Evolutionary conservation across 2,888 invertebrate species (phyloP).

Genomic region (Abscondita cerata): DNA sequence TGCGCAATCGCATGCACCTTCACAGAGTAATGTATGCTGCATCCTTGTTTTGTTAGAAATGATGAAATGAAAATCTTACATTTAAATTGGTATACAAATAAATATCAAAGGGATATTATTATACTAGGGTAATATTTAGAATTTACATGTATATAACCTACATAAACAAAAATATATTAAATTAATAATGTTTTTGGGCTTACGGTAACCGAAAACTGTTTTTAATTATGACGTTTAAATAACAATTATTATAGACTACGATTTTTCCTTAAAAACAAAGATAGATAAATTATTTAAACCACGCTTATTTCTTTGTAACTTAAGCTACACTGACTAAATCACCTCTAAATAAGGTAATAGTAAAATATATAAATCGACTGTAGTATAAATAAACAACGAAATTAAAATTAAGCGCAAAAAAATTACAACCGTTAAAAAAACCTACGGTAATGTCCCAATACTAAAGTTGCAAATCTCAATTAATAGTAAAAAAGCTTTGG

Average conservation of each 20-base stretch:
- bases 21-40: neutral
- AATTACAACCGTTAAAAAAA: constrained; percentile 4
- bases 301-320: neutral
- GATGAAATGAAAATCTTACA: neutral
- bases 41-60: neutral
- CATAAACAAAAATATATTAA: neutral
- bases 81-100: constrained; percentile 4
- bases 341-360: neutral
- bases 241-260: neutral
- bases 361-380: neutral
- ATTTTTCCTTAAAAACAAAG: too few species aligned
- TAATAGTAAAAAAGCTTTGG: neutral
- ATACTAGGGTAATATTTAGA: constrained; percentile 1
- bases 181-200: neutral
- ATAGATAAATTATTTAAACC: neutral
- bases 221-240: neutral
- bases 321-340: neutral
- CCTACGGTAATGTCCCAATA: neutral
- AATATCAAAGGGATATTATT: neutral
- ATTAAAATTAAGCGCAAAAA: neutral
- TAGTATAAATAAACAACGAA: constrained; percentile 6
- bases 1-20: constrained; percentile 2
- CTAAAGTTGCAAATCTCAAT: neutral
- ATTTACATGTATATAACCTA: neutral
- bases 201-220: neutral